Evolutionary conservation across 2,797 vertebrate genomes (phyloP), one percentile per base, ranked within the genome.

Genomic region (Champsocephalus gunnari): DNA sequence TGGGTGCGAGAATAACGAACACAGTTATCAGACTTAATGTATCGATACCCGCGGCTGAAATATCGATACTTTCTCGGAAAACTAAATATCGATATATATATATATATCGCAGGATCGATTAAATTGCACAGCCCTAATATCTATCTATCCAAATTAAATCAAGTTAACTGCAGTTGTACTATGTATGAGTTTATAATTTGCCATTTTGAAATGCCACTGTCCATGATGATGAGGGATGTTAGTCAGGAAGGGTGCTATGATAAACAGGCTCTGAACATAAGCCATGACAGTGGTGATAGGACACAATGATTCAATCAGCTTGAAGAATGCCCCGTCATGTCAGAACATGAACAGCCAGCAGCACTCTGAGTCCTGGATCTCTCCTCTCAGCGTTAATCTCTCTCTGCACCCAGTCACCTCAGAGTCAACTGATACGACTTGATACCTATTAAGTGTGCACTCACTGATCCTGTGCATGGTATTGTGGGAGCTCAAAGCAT

Each of bases 321-420:
- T 75, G 67, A 92, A 86, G 91, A 93, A 93, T 91, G 86, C 77
- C 75, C 63, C 0, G 48, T 92, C 89, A 62, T 90, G 92, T 92
- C 72, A 50, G 88, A 71, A 91, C 92, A 91, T 61, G 91, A 91
- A 59, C 56, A 64, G 69, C 48, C 16, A 58, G 77, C 49, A 71
- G 66, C 76, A 51, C 76, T 64, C 65, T 75, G 84, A 28, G 34
- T 81, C 53, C 60, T 57, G 49, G 10, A 70, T 77, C 74, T 71
- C 66, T 77, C 32, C 57, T 66, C 60, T 54, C 71, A 49, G 19
- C 8, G 53, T 43, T 57, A 70, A 45, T 41, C 12, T 65, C 54
- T 66, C 44, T 64, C 6, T 41, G 24, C 19, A 63, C 21, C 21
- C 13, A 61, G 10, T 63, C 53, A 5, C 13, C 2, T 4, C 17